phyloP scores from a whole-genome alignment of 1,140 invertebrate genomes.

The Pseudomyrmex dendroicus region DNA sequence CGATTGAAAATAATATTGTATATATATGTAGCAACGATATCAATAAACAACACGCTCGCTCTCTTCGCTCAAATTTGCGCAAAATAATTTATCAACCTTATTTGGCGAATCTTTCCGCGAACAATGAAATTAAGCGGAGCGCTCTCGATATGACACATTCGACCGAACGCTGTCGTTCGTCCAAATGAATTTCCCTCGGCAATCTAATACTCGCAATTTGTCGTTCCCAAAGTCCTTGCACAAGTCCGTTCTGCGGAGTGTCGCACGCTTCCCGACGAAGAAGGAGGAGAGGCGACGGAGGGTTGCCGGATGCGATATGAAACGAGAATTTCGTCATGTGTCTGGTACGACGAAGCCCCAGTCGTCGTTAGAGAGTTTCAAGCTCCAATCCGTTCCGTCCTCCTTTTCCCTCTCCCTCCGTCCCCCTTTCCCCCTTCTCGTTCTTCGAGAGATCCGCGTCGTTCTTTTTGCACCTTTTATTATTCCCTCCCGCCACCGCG shows the following conservation, averaged over 20 bases:
- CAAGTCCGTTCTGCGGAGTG: not conserved
- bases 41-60: no score
- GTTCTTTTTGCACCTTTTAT: slow-evolving; percentile 47
- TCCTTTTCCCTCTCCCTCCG: not conserved
- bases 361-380: slow-evolving; percentile 45
- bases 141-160: not conserved
- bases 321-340: slow-evolving; percentile 39
- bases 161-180: not conserved
- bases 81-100: not conserved
- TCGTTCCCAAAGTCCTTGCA: not conserved
- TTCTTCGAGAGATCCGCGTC: not conserved
- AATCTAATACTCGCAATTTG: slow-evolving; percentile 2
- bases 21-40: no score
- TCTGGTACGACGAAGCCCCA: slow-evolving; percentile 29
- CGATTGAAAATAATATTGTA: no score
- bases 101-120: not conserved
- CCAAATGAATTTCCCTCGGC: not conserved
- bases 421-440: not conserved
- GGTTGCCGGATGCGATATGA: slow-evolving; percentile 20
- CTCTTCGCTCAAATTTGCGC: no score
- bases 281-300: no score
- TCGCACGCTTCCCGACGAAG: not conserved
- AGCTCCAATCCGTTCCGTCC: not conserved
- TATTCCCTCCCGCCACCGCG: slow-evolving; percentile 35
- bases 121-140: not conserved